Conservation (phyloP, 2,888 invertebrate genomes). For the Stegophylla sp. region DNA sequence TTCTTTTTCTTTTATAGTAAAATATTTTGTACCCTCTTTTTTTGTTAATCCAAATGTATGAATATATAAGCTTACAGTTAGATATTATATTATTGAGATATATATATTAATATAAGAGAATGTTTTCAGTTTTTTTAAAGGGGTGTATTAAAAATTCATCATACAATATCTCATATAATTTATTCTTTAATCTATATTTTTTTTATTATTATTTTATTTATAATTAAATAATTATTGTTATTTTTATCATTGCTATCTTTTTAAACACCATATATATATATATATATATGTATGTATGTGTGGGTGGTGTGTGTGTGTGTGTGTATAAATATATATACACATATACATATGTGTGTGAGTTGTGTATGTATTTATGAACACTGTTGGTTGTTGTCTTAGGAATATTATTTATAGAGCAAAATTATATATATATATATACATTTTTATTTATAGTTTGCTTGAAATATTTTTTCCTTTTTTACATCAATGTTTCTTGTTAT, state of each 20-base stretch:
- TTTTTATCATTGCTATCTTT: conserved; percentile 50
- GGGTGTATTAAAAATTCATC: conserved; percentile 25
- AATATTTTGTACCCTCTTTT: conserved; percentile 31
- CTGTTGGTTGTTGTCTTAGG: conserved; percentile 57
- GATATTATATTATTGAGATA: conserved; percentile 20
- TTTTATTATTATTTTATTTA: conserved; percentile 45
- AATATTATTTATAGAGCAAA: conserved; percentile 57
- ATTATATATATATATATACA: too few species aligned
- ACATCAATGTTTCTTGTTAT: conserved; percentile 58
- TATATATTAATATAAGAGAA: conserved; percentile 23
- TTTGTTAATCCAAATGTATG: conserved; percentile 36
- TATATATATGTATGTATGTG: not conserved
- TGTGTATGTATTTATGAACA: not conserved
- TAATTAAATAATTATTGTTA: conserved; percentile 52
- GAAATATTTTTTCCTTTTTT: conserved; percentile 48
- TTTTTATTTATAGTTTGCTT: conserved; percentile 49
- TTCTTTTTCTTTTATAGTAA: conserved; percentile 33
- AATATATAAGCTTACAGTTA: conserved; percentile 35
- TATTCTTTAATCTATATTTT: conserved; percentile 38
- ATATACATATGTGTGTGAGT: not conserved
- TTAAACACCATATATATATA: conserved; percentile 5
- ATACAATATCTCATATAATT: conserved; percentile 46
- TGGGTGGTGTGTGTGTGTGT: not conserved
- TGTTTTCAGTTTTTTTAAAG: conserved; percentile 3
- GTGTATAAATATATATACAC: conserved; percentile 6